These are phyloP conservation scores for Cisticola juncidis DNA, from an alignment of 2,113 vertebrate species.

Conservation along the genomic window DNA sequence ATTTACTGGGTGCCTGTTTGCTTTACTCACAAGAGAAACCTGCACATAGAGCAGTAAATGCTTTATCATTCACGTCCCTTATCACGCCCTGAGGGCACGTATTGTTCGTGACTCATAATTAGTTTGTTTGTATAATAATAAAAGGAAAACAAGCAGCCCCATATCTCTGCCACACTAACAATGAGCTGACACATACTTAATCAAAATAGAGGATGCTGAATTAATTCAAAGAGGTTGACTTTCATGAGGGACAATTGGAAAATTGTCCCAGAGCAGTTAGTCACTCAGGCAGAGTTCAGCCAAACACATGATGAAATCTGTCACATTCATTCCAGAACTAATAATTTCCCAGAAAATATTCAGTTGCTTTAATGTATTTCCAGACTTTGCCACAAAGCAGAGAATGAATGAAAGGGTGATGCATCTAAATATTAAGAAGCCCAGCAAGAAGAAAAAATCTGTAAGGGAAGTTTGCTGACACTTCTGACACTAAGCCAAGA, in stretches of 20 bases:
- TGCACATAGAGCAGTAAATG: slow-evolving; percentile 1
- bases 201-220: slow-evolving; percentile 63
- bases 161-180: slow-evolving; percentile 49
- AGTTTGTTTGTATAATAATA: slow-evolving; percentile 61
- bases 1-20: neutral
- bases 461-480: neutral
- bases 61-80: slow-evolving; percentile 29
- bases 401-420: neutral
- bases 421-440: neutral
- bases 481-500: neutral
- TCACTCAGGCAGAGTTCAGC: slow-evolving; percentile 44
- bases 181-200: slow-evolving; percentile 68
- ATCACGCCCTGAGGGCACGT: neutral
- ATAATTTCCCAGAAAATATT: slow-evolving; percentile 44
- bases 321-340: neutral
- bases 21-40: neutral
- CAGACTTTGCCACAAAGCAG: neutral
- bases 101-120: slow-evolving; percentile 62
- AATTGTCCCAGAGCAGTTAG: slow-evolving; percentile 6
- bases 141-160: slow-evolving; percentile 69
- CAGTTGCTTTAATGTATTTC: neutral
- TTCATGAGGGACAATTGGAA: slow-evolving; percentile 38
- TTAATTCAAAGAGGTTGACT: slow-evolving; percentile 46
- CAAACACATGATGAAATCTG: slow-evolving; percentile 28
- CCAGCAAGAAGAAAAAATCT: neutral